Evolutionary conservation across 2,113 vertebrate genomes (phyloP).

Genomic region (Hippopotamus amphibius): DNA sequence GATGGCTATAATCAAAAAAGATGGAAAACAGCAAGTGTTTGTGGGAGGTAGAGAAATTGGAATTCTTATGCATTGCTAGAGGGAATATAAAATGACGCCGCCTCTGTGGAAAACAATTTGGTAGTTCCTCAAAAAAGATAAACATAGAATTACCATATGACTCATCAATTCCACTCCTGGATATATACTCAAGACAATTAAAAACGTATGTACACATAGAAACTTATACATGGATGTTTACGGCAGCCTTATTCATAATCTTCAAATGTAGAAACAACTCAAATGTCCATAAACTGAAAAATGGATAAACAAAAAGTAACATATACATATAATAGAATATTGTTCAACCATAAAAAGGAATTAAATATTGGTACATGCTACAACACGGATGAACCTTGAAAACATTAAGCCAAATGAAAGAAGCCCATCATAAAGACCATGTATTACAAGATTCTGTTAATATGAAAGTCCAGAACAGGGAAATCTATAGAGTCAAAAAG

Average conservation of each 20-base stretch:
- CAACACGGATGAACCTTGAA: not conserved
- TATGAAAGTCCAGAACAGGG: not conserved
- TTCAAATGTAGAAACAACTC: not conserved
- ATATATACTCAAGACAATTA: not conserved
- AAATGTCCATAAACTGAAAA: not conserved
- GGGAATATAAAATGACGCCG: not conserved
- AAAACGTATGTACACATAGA: not conserved
- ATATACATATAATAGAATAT: not conserved
- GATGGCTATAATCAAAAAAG: not conserved
- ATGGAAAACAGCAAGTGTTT: not conserved
- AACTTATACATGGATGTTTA: not conserved
- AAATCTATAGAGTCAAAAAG: not conserved
- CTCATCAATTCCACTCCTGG: not conserved
- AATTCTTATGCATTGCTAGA: not conserved
- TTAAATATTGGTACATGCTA: not conserved
- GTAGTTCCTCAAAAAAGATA: constrained; percentile 1
- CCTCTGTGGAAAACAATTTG: not conserved
- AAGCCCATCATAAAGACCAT: not conserved
- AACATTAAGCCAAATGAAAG: not conserved
- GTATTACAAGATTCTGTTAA: not conserved
- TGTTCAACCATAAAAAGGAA: not conserved
- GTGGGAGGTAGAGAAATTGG: not conserved
- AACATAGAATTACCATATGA: not conserved
- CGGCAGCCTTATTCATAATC: not conserved
- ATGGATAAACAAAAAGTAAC: not conserved